A percentile compares a stretch with the other conserved stretches of the same genome.
Evolutionary conservation across 2,113 vertebrate species (phyloP).

Genomic region (Cheirogaleus medius): DNA sequence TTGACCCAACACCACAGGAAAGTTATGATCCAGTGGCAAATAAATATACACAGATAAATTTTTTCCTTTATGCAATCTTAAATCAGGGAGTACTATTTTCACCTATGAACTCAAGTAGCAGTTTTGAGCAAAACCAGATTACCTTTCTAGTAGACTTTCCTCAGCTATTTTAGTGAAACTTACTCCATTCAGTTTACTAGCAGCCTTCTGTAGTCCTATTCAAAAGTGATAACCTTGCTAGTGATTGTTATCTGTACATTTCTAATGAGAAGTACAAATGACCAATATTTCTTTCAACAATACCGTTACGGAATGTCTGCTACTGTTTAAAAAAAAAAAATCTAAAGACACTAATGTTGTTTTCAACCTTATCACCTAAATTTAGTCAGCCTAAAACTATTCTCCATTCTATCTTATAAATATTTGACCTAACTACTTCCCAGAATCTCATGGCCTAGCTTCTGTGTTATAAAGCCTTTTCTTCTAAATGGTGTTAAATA

Average conservation of each 20-base stretch:
- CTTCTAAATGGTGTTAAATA: background rate
- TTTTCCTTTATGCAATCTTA: background rate
- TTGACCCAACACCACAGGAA: background rate
- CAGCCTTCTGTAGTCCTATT: background rate
- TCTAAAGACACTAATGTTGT: background rate
- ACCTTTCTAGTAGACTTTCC: background rate
- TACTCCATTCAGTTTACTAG: background rate
- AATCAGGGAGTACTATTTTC: background rate
- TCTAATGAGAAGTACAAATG: background rate
- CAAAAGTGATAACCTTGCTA: background rate
- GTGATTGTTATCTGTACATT: background rate
- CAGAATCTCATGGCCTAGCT: background rate
- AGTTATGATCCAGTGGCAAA: background rate
- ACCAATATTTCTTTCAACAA: background rate
- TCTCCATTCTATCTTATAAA: conserved; percentile 11
- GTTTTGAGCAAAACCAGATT: background rate
- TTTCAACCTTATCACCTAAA: background rate
- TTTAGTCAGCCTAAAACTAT: background rate
- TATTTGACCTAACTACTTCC: background rate
- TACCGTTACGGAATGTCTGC: background rate
- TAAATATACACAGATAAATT: background rate
- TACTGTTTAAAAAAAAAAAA: background rate
- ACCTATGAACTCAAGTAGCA: background rate
- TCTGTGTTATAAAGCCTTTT: background rate
- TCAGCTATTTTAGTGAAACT: background rate